These are phyloP conservation scores for Stegodyphus dumicola DNA, from an alignment of 1,140 invertebrate genomes.

Conservation along the genomic window DNA sequence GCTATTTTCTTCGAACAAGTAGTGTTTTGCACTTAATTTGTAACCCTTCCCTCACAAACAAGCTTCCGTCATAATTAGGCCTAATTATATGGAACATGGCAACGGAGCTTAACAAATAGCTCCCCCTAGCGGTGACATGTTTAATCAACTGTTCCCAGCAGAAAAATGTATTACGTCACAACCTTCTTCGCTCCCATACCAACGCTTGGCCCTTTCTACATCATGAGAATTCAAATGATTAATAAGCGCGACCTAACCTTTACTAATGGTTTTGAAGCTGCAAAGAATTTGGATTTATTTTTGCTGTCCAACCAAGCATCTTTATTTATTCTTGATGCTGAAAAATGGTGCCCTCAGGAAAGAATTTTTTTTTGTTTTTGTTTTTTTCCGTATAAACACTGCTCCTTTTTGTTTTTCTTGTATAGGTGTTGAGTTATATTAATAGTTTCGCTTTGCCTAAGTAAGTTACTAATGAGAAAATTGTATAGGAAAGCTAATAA, in stretches of 20 bases:
- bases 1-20: neutral
- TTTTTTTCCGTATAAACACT: neutral
- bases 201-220: neutral
- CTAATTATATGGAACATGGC: slow-evolving; percentile 22
- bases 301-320: neutral
- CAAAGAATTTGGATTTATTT: slow-evolving; percentile 23
- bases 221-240: slow-evolving; percentile 1
- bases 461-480: too few species aligned
- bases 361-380: too few species aligned
- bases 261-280: neutral
- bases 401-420: neutral
- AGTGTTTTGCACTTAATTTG: neutral
- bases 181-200: slow-evolving; percentile 1
- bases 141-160: slow-evolving; percentile 36
- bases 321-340: slow-evolving; percentile 31
- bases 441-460: too few species aligned
- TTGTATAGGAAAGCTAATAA: too few species aligned
- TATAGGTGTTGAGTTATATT: too few species aligned
- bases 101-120: slow-evolving; percentile 26
- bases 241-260: slow-evolving; percentile 2
- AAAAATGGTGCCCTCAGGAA: neutral
- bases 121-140: slow-evolving; percentile 23
- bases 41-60: neutral
- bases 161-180: slow-evolving; percentile 26
- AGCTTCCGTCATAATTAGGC: slow-evolving; percentile 32